Conservation (phyloP, 2,797 vertebrate species). For the Clarias pachynema region DNA sequence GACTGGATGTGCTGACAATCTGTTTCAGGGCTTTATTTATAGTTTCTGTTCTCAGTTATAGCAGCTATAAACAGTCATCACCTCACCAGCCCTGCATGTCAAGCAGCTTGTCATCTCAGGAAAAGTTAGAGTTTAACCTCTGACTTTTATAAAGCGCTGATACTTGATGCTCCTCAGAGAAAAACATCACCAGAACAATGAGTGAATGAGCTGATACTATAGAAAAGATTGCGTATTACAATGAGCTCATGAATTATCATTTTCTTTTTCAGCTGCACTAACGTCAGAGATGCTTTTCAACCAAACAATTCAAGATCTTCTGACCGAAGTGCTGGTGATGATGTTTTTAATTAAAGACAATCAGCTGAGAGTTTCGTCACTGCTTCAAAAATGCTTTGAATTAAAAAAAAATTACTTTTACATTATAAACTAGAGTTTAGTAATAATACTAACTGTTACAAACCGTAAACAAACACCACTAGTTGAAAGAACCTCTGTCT, state of each 20-base stretch:
- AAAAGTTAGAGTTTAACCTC: not conserved
- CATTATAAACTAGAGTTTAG: not conserved
- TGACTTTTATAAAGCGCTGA: not conserved
- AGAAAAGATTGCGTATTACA: not conserved
- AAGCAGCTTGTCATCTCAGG: not conserved
- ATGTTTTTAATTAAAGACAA: not conserved
- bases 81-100: not conserved
- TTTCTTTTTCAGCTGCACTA: not conserved
- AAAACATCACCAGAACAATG: not conserved
- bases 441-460: constrained; percentile 17
- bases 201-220: not conserved
- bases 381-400: no score
- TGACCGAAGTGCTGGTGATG: not conserved
- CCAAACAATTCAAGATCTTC: not conserved
- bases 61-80: not conserved
- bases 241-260: not conserved
- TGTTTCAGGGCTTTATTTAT: constrained; percentile 15
- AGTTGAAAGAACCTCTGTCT: no score
- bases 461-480: not conserved
- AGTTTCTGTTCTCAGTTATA: not conserved
- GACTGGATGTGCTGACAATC: constrained; percentile 5
- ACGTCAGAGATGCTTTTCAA: not conserved
- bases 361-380: not conserved
- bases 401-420: not conserved
- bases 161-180: not conserved